Base-by-base conservation (phyloP, 2,797 vertebrate genomes). In the Hemibagrus guttatus region DNA sequence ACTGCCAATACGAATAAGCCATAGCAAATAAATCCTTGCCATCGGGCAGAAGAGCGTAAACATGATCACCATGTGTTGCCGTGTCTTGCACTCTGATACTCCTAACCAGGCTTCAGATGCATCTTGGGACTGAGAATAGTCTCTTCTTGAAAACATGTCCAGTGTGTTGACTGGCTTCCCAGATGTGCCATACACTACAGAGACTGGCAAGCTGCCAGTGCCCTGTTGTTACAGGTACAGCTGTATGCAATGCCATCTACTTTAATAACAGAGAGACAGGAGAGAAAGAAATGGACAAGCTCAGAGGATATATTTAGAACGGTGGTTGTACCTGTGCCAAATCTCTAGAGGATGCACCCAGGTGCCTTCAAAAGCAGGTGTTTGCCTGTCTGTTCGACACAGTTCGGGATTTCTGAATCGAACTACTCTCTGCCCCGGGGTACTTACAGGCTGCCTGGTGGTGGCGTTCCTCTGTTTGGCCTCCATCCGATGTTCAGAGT, bases 291-390 rank as follows among this genome's bases (percentile, higher is more conserved):
- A 71, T 66, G 87, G 79, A 56, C 42, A 61, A 71, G 87, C 81
- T 63, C 28, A 23, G 80, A 3, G 87, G 66, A 89, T 93, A 92
- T 91, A 91, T 93, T 90, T 93, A 93, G 88, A 21, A 79, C 59
- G 26, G 59, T 2, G 63, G 84, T 86, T 74, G 14, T 87, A 90
- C 89, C 86, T 90, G 86, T 86, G 83, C 76, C 66, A 81, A 72
- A 82, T 89, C 90, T 89, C 87, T 49, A 74, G 76, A 91, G 93
- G 83, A 82, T 83, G 86, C 19, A 46, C 23, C 68, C 66, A 54
- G 74, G 58, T 78, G 59, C 59, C 39, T 75, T 84, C 68, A 59
- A 21, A 75, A 68, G 71, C 61, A 76, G 79, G 72, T 87, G 84
- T 87, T 89, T 61, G 69, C 71, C 68, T 59, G 78, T 86, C 79